These are phyloP conservation scores for Ochotona curzoniae DNA, from an alignment of 2,113 vertebrate species.

Conservation along the genomic window DNA sequence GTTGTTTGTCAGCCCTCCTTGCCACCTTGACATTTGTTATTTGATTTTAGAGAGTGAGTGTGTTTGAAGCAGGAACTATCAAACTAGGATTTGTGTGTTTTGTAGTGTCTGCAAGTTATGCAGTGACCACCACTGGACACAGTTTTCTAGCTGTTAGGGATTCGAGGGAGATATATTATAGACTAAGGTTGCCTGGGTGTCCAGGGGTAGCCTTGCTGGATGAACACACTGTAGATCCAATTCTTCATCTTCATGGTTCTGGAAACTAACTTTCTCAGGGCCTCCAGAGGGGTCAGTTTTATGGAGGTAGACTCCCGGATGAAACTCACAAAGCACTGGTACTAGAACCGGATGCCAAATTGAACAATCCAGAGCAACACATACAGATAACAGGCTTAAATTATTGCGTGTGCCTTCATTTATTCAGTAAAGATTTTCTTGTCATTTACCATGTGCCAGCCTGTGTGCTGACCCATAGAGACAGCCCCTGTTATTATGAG, in stretches of 20 bases:
- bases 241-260: not conserved
- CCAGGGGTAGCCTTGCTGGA: not conserved
- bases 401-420: not conserved
- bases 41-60: conserved; percentile 46
- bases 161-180: not conserved
- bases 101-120: not conserved
- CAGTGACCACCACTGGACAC: not conserved
- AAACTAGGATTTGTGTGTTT: not conserved
- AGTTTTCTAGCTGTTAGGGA: not conserved
- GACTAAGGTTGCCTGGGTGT: not conserved
- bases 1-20: not conserved
- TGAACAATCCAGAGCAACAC: conserved; percentile 15
- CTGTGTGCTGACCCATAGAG: not conserved
- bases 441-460: not conserved
- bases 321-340: not conserved
- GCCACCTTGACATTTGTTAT: conserved; percentile 21
- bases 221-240: not conserved
- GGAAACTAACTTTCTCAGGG: not conserved
- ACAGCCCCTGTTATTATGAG: not conserved
- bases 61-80: not conserved
- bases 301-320: not conserved
- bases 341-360: not conserved
- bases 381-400: not conserved
- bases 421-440: conserved; percentile 27
- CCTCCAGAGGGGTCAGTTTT: not conserved